phyloP scores from a whole-genome alignment of 2,888 invertebrate species.

The Lasioglossum oenotherae region DNA sequence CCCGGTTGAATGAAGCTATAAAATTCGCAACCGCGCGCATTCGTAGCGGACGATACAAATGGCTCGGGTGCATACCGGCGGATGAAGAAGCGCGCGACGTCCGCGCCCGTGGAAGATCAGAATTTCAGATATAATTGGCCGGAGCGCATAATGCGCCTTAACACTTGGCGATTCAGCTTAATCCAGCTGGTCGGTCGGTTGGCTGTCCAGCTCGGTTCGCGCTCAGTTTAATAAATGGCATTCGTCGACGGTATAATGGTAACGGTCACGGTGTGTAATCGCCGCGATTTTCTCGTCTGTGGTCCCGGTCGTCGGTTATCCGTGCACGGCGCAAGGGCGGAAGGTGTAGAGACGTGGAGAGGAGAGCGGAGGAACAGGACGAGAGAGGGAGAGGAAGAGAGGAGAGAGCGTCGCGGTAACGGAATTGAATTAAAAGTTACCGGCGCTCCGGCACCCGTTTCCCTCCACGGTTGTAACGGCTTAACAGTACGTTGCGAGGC shows the following conservation, averaged over 20 bases:
- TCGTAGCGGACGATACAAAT: slow-evolving; percentile 38
- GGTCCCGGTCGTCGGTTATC: slow-evolving; percentile 57
- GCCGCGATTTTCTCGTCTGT: slow-evolving; percentile 71
- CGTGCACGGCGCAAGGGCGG: slow-evolving; percentile 15
- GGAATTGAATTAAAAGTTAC: slow-evolving; percentile 73
- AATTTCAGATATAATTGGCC: slow-evolving; percentile 62
- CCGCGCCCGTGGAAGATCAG: slow-evolving; percentile 31
- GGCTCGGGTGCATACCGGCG: neutral
- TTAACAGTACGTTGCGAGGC: slow-evolving; percentile 64
- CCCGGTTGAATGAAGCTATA: slow-evolving; percentile 44
- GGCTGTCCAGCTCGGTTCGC: slow-evolving; percentile 46
- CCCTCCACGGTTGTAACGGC: slow-evolving; percentile 60
- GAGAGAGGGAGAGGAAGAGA: neutral
- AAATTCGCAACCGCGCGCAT: slow-evolving; percentile 42
- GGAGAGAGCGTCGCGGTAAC: slow-evolving; percentile 55
- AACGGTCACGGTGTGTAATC: slow-evolving; percentile 72
- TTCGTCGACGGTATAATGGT: slow-evolving; percentile 70
- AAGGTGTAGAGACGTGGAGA: neutral
- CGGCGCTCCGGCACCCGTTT: slow-evolving; percentile 56
- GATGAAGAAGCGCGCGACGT: slow-evolving; percentile 11
- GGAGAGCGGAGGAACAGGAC: neutral
- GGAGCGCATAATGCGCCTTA: slow-evolving; percentile 64
- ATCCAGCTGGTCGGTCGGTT: slow-evolving; percentile 44
- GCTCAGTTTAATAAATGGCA: slow-evolving; percentile 68
- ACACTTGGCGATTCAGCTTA: slow-evolving; percentile 52